phyloP scores from a whole-genome alignment of 1,140 invertebrate species.

The Drosophila auraria region DNA sequence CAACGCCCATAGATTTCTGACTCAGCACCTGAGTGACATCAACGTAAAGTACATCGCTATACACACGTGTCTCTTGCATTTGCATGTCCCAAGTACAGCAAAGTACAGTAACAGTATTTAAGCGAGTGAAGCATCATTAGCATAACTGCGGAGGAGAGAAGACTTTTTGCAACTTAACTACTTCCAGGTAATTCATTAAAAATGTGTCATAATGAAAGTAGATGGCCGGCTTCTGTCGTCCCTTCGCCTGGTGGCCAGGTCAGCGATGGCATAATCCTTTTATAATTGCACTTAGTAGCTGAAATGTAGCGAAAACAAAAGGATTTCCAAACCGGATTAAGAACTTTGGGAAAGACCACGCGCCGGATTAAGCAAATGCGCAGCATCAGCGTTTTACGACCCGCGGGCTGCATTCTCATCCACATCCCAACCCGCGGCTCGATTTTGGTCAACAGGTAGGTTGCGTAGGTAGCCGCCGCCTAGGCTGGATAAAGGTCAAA shows the following conservation, averaged over 20 bases:
- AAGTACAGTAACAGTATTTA: neutral
- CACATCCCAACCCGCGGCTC: neutral
- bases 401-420: slow-evolving; percentile 6
- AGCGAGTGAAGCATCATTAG: slow-evolving; percentile 34
- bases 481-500: slow-evolving; percentile 50
- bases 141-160: slow-evolving; percentile 32
- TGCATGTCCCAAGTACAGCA: neutral
- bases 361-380: slow-evolving; percentile 78
- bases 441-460: slow-evolving; percentile 13
- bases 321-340: slow-evolving; percentile 73
- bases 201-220: slow-evolving; percentile 58
- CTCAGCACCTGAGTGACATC: slow-evolving; percentile 55
- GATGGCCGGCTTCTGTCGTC: slow-evolving; percentile 20
- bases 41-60: slow-evolving; percentile 41
- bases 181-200: slow-evolving; percentile 82
- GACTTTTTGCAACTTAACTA: slow-evolving; percentile 54
- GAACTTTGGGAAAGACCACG: slow-evolving; percentile 77
- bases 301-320: slow-evolving; percentile 74
- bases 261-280: slow-evolving; percentile 77
- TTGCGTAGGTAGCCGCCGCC: slow-evolving; percentile 11
- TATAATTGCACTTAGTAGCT: slow-evolving; percentile 80
- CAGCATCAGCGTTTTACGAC: slow-evolving; percentile 73
- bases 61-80: slow-evolving; percentile 40
- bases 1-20: slow-evolving; percentile 13
- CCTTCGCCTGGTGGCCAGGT: slow-evolving; percentile 19